A percentile compares a stretch with the other conserved stretches of the same genome.
These are phyloP conservation scores for Melanocharis versteri DNA, from an alignment of 2,113 vertebrate genomes.

Conservation along the genomic window DNA sequence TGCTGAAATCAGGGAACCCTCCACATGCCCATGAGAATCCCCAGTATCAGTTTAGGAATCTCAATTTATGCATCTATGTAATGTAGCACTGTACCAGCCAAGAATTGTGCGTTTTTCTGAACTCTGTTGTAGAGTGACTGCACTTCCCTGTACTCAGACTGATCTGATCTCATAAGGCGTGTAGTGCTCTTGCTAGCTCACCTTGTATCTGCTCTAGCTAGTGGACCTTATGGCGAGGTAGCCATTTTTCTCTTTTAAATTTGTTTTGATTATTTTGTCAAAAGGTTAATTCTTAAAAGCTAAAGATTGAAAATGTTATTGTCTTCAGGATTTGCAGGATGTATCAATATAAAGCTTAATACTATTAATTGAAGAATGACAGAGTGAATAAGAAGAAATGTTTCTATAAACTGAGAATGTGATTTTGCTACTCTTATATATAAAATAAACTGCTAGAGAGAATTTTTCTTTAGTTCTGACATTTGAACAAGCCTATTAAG, in stretches of 20 bases:
- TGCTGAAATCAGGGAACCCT: not conserved
- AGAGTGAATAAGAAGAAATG: not conserved
- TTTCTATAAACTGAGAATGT: not conserved
- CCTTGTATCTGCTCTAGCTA: not conserved
- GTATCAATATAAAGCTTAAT: not conserved
- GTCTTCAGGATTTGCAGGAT: not conserved
- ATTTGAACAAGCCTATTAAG: not conserved
- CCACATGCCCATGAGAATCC: not conserved
- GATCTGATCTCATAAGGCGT: not conserved
- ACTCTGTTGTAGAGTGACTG: not conserved
- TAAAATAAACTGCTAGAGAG: not conserved
- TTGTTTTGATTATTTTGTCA: not conserved
- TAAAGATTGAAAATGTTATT: not conserved
- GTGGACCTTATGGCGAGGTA: not conserved
- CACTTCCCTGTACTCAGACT: not conserved
- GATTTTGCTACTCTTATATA: not conserved
- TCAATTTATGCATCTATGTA: not conserved
- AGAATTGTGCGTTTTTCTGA: not conserved
- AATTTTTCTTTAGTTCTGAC: constrained; percentile 8
- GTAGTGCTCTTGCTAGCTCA: not conserved
- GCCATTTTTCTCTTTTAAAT: not conserved
- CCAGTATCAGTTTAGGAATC: not conserved
- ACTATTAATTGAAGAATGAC: not conserved
- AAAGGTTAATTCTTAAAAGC: not conserved
- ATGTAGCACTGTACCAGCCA: not conserved